phyloP scores from a whole-genome alignment of 2,797 vertebrate species.

The Avahi laniger region DNA sequence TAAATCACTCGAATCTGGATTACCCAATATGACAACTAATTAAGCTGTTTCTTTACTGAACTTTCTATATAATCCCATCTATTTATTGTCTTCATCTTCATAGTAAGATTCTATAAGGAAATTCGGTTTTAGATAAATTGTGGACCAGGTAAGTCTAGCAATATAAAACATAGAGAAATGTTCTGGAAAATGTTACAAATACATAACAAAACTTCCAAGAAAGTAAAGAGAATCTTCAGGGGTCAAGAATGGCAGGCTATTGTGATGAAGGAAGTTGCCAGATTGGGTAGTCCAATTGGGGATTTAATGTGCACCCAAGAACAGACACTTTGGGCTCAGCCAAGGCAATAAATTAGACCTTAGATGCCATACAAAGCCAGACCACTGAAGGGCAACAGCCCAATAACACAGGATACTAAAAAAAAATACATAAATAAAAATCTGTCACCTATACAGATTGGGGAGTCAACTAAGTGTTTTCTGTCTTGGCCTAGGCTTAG shows the following conservation, averaged over 20 bases:
- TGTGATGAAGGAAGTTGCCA: background rate
- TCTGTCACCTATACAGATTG: background rate
- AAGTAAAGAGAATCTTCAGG: slow-evolving; percentile 12
- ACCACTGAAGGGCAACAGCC: background rate
- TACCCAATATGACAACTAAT: background rate
- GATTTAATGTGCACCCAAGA: background rate
- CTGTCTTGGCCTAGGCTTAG: background rate
- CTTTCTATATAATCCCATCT: background rate
- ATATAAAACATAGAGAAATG: background rate
- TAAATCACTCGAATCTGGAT: background rate
- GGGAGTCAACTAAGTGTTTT: background rate
- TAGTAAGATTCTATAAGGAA: background rate
- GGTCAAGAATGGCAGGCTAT: background rate
- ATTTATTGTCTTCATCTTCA: background rate
- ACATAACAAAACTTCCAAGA: background rate
- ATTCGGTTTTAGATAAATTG: background rate
- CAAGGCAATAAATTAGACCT: background rate
- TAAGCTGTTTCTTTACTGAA: background rate
- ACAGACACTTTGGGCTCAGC: background rate
- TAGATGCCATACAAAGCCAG: background rate
- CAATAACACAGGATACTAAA: background rate
- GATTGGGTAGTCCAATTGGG: background rate
- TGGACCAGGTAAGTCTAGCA: background rate
- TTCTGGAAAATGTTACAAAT: background rate
- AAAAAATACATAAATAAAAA: background rate